A percentile compares a stretch with the other conserved stretches of the same genome.
These are phyloP conservation scores for Serripes groenlandicus DNA, from an alignment of 2,888 invertebrate species.

Conservation along the genomic window DNA sequence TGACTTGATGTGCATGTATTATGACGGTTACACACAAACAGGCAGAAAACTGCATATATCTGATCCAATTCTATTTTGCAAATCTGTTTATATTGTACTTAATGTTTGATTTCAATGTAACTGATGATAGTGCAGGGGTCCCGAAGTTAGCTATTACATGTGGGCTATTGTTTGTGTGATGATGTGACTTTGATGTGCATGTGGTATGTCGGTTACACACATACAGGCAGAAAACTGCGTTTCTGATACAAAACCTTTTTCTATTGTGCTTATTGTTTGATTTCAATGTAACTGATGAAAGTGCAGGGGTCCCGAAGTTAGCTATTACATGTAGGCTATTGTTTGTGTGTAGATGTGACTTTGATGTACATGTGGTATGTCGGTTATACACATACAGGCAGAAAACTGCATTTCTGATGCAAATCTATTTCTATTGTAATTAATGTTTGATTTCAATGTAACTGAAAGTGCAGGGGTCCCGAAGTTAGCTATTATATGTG, in stretches of 20 bases:
- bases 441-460: no score
- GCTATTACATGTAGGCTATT: constrained; percentile 60
- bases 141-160: constrained; percentile 59
- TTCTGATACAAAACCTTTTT: constrained; percentile 41
- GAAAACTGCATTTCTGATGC: no score
- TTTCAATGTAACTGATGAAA: constrained; percentile 31
- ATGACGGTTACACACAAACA: constrained; percentile 8
- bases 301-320: constrained; percentile 66
- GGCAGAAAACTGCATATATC: constrained; percentile 46
- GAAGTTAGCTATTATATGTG: constrained; percentile 61
- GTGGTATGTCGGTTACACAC: constrained; percentile 33
- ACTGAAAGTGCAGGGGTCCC: constrained; percentile 65
- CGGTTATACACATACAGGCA: background rate
- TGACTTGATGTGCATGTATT: constrained; percentile 53
- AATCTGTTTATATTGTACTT: background rate
- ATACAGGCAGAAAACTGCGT: constrained; percentile 47
- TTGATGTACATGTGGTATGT: background rate
- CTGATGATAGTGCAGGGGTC: constrained; percentile 63
- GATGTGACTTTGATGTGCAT: constrained; percentile 34
- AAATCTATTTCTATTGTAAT: no score
- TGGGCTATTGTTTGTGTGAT: constrained; percentile 47
- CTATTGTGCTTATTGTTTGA: background rate
- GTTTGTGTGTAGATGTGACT: constrained; percentile 13
- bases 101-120: constrained; percentile 23
- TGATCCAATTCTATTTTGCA: background rate